Percentiles rank a stretch among this genome's conserved stretches.
These are phyloP conservation scores for Dreissena polymorpha DNA, from an alignment of 1,140 invertebrate species.

Conservation along the genomic window DNA sequence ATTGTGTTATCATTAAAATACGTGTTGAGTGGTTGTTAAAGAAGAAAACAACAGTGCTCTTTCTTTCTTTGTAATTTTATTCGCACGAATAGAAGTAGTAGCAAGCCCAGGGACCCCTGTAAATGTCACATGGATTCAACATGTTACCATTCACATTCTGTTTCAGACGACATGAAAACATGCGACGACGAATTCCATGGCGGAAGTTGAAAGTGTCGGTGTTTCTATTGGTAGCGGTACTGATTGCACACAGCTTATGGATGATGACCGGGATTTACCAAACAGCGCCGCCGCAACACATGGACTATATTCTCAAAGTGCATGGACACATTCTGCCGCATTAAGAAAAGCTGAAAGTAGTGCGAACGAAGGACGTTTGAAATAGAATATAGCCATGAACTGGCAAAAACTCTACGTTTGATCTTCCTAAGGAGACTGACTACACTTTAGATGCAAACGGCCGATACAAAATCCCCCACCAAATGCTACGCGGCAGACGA, in stretches of 20 bases:
- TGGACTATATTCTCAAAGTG: neutral
- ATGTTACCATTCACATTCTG: no score
- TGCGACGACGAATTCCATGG: constrained; percentile 26
- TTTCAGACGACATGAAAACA: no score
- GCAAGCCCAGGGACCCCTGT: no score
- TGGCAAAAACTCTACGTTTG: constrained; percentile 30
- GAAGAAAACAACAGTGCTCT: no score
- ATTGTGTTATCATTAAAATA: no score
- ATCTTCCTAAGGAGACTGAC: constrained; percentile 32
- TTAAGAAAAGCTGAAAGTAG: neutral
- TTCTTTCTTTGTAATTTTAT: no score
- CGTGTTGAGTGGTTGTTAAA: no score
- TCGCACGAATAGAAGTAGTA: no score
- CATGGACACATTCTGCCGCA: neutral
- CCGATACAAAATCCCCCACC: constrained; percentile 16
- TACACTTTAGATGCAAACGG: constrained; percentile 13
- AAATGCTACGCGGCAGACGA: neutral
- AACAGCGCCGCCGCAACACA: neutral
- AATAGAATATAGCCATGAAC: constrained; percentile 10
- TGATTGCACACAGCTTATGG: no score
- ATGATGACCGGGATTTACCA: neutral
- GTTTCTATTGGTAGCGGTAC: neutral
- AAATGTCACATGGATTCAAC: no score
- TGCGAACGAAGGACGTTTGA: neutral
- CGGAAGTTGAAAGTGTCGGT: constrained; percentile 25